These are phyloP conservation scores for Lepidochrysops patricia DNA, from an alignment of 2,888 invertebrate genomes.

Conservation along the genomic window DNA sequence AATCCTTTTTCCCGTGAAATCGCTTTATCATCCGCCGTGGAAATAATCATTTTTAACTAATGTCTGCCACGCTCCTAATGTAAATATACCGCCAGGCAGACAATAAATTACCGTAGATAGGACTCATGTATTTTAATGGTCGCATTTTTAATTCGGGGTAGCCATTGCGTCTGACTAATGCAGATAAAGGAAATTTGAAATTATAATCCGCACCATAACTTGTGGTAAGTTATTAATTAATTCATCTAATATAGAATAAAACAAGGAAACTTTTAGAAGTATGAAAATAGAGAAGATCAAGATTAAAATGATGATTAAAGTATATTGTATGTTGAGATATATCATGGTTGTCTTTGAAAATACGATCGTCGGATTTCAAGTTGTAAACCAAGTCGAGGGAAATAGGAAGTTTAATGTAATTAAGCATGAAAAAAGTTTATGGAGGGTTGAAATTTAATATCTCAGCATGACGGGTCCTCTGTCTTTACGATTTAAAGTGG, in stretches of 20 bases:
- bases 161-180: background rate
- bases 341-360: background rate
- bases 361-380: background rate
- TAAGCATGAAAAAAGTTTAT: conserved; percentile 3
- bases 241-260: too few species aligned
- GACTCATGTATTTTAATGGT: conserved; percentile 7
- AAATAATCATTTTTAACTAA: conserved; percentile 4
- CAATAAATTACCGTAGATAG: background rate
- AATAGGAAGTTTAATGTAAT: background rate
- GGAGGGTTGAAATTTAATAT: conserved; percentile 2
- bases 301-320: too few species aligned
- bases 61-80: conserved; percentile 4
- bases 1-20: background rate
- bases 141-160: background rate
- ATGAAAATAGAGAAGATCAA: too few species aligned
- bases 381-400: background rate
- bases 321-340: too few species aligned
- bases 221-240: too few species aligned
- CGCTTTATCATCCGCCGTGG: background rate
- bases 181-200: background rate
- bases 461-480: background rate
- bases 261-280: too few species aligned
- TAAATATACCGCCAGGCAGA: conserved; percentile 6
- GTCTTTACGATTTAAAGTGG: conserved; percentile 1
- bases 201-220: background rate